Base-by-base conservation (phyloP, 2,113 vertebrate genomes). In the Percopsis transmontana region DNA sequence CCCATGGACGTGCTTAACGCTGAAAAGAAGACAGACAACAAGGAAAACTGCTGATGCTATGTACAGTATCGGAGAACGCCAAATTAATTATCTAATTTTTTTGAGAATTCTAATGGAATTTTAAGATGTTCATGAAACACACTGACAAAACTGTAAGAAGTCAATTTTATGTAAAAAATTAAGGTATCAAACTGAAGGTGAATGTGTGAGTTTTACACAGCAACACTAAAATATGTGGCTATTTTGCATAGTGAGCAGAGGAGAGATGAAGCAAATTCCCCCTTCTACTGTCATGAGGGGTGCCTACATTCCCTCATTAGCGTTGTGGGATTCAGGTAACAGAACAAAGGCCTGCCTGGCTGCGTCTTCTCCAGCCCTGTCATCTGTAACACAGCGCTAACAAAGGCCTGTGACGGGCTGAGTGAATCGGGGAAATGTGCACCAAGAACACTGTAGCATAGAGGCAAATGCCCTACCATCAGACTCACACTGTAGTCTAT, bases 251-350 rank as follows among this genome's bases (percentile, higher is more conserved):
- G 61, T 16, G 33, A 72, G 55, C 54, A 57, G 51, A 55, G 70
- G 53, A 66, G 60, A 58, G 55, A 63, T 67, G n/a, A 71, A 50
- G 72, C 66, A 66, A 73, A 77, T 66, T 66, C 74, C 45, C 67
- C 51, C 54, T 19, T 9, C 59, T 58, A 3, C 27, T 73, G 78
- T 77, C 69, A 77, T 56, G 24, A 75, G 53, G 55, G 62, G 62
- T 58, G 70, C 51, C 70, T 79, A 76, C 75, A 84, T 59, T 68
- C 54, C 48, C 51, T 57, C 42, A 69, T 82, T 75, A 81, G 45
- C 72, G 62, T 2, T 58, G 69, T 53, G 70, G 41, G 51, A 76
- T 74, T 77, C 70, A 76, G 73, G 80, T 77, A 70, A 69, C 24
- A 47, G 66, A 80, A 65, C 56, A 12, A 41, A 59, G 12, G 52